Percentiles rank a stretch among this genome's conserved stretches.
These are phyloP conservation scores for Rhamnusium bicolor DNA, from an alignment of 2,888 invertebrate species.

Conservation along the genomic window DNA sequence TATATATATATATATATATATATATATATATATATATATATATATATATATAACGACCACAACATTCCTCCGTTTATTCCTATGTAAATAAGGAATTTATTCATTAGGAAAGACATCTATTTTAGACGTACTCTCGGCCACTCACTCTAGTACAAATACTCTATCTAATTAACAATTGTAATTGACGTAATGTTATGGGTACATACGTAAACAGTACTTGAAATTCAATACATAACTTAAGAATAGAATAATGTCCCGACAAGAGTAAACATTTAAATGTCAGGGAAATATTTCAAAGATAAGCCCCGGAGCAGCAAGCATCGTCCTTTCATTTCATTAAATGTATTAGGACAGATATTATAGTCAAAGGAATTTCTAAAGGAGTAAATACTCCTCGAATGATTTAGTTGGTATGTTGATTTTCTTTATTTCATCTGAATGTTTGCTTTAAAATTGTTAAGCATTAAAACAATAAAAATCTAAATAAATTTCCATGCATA, in stretches of 20 bases:
- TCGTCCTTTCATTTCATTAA: not conserved
- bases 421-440: not conserved
- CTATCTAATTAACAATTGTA: not conserved
- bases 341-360: constrained; percentile 10
- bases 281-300: constrained; percentile 19
- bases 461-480: not conserved
- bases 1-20: too few relatives aligned
- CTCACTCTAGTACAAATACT: not conserved
- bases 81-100: not conserved
- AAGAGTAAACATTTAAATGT: not conserved
- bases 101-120: not conserved
- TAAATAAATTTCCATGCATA: not conserved
- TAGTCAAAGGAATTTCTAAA: constrained; percentile 4
- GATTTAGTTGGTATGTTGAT: not conserved
- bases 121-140: not conserved
- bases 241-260: constrained; percentile 1
- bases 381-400: not conserved
- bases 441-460: not conserved
- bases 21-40: too few relatives aligned
- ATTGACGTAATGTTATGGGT: not conserved
- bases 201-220: not conserved
- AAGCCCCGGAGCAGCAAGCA: not conserved
- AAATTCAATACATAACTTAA: constrained; percentile 7
- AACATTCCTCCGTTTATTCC: not conserved
- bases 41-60: too few relatives aligned